Evolutionary conservation across 1,140 invertebrate genomes (phyloP), one percentile per base, ranked within the genome.

Genomic region (Calephelis nemesis): DNA sequence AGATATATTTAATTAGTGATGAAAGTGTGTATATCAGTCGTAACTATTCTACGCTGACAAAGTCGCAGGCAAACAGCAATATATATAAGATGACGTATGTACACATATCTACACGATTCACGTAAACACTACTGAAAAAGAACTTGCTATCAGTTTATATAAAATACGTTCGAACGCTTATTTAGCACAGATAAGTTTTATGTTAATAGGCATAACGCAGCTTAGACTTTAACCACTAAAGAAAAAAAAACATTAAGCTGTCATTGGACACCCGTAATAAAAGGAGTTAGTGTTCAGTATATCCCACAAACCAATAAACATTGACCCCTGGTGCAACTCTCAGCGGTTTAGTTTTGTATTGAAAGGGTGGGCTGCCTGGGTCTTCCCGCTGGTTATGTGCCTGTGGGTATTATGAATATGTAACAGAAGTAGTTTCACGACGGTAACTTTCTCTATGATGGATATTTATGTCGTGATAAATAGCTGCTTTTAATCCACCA

Each of bases 381-480:
- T 60, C 58, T 60, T 60, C 30, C n/a, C 58, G 40, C 58, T 60
- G 58, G 58, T 39, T 60, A 60, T 50, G 63, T 60, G 72, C 65
- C 71, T 67, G 62, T 70, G 69, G 79, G 68, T 68, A 68, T 63
- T 72, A 79, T 90, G 88, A 88, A 88, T 90, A 90, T 90, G 85
- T 84, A 90, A 78, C 72, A 71, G 70, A 79, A 86, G 84, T 87
- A 85, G 80, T 82, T 80, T 75, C 78, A 67, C 71, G 69, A 69
- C 68, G 71, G 62, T 75, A 88, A 90, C 88, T 90, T 90, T 88
- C 86, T 82, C 83, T 65, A 50, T 45, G 40, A 4, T 48, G 58
- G 12, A 30, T 42, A 60, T 60, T 60, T 60, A 60, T 40, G 58
- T 60, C 58, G 12, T 39, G 30, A 40, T 60, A 40, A 60, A 60